phyloP scores from a whole-genome alignment of 2,888 invertebrate genomes.

The Molorchus minor region DNA sequence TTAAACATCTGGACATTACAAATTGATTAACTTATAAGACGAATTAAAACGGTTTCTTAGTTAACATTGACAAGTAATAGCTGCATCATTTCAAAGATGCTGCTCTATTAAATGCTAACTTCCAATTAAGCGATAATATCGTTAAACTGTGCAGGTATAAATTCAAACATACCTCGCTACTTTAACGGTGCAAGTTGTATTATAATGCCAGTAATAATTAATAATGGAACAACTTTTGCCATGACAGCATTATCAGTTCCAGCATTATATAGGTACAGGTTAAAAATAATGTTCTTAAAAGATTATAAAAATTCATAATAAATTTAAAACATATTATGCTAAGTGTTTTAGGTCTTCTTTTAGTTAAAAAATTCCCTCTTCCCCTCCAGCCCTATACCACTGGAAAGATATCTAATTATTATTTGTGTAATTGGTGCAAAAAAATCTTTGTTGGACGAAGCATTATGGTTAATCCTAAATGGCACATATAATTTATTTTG shows the following conservation, averaged over 20 bases:
- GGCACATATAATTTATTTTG: too few species aligned
- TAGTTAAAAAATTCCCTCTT: too few species aligned
- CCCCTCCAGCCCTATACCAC: too few species aligned
- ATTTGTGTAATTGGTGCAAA: too few species aligned
- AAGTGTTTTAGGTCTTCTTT: too few species aligned
- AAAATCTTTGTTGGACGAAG: too few species aligned
- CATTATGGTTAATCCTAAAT: too few species aligned
- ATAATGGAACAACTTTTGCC: constrained; percentile 33
- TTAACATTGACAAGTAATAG: constrained; percentile 32
- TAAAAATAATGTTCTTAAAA: too few species aligned
- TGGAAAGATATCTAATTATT: too few species aligned
- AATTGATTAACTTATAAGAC: constrained; percentile 9
- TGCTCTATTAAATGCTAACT: constrained; percentile 38
- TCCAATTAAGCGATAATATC: constrained; percentile 37
- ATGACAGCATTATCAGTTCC: constrained; percentile 26
- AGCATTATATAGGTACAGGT: too few species aligned
- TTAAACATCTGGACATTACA: constrained; percentile 14
- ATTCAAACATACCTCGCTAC: constrained; percentile 25
- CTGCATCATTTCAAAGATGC: constrained; percentile 30
- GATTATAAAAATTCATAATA: too few species aligned
- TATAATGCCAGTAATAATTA: constrained; percentile 18
- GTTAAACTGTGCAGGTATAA: constrained; percentile 25
- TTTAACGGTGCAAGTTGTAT: constrained; percentile 16
- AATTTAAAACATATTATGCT: too few species aligned
- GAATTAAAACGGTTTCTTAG: constrained; percentile 10